Conservation (phyloP, 2,113 vertebrate genomes). For the Boleophthalmus pectinirostris region DNA sequence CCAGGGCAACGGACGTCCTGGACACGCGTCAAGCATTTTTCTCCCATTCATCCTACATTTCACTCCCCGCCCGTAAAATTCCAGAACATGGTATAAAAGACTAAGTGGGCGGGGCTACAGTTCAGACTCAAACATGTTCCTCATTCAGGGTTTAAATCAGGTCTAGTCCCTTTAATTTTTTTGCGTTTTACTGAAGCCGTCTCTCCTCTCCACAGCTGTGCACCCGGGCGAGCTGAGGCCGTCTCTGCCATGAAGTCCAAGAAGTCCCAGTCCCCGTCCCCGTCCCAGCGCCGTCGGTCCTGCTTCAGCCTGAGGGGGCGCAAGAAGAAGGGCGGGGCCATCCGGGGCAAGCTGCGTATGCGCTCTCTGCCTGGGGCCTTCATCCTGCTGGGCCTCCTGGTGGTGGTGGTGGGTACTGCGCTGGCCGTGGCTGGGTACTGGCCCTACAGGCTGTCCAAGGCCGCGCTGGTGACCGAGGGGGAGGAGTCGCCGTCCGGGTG, state of each 20-base stretch:
- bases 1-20: no score
- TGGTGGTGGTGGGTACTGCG: constrained; percentile 89
- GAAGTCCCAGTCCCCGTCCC: constrained; percentile 27
- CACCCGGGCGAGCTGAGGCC: constrained; percentile 32
- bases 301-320: constrained; percentile 63
- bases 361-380: constrained; percentile 89
- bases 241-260: constrained; percentile 65
- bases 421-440: constrained; percentile 93
- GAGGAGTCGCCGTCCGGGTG: constrained; percentile 54
- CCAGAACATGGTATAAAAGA: no score
- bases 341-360: constrained; percentile 88
- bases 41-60: no score
- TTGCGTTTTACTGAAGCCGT: no score
- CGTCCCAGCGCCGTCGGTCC: constrained; percentile 46
- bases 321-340: constrained; percentile 61
- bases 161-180: no score
- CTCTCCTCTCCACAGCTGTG: constrained; percentile 38
- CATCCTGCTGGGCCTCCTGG: constrained; percentile 84
- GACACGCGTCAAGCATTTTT: no score
- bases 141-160: no score
- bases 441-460: constrained; percentile 79
- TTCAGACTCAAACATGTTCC: no score
- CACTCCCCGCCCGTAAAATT: no score
- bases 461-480: constrained; percentile 17
- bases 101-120: no score